Evolutionary conservation across 2,888 invertebrate species (phyloP), one percentile per base, ranked within the genome.

Genomic region (Rhamphomyia laevipes): DNA sequence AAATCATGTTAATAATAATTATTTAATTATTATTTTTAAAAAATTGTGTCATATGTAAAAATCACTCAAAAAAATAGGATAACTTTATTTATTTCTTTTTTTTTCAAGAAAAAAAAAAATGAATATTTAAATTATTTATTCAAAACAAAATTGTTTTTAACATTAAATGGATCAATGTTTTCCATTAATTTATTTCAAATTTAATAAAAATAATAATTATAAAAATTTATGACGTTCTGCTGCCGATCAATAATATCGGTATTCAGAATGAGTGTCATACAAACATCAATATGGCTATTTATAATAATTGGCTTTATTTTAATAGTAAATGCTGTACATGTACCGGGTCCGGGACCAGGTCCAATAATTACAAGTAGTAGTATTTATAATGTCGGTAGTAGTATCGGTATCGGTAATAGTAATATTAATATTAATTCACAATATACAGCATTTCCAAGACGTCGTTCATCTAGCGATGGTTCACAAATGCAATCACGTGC

Each of bases 401-500:
- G 55, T 56, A 50, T n/a, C n/a, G n/a, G n/a, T n/a, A n/a, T n/a
- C n/a, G 55, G 47, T 51, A 47, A 51, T 42, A 23, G 23, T 23
- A 33, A n/a, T 45, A 45, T 21, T 35, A 17, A 21, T 35, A 21
- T 12, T 35, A 13, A 33, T 17, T 16, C n/a, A n/a, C 33, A 67
- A 44, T 68, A 64, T 50, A 56, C 66, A 17, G 65, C 65, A 4
- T 68, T 68, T 59, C 62, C 67, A 7, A 61, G 67, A 10, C 59
- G 64, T 11, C 66, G 71, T 43, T 65, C 66, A 4, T 65, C 68
- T 5, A 23, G 21, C 1, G 63, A 61, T 48, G 60, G 63, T 44
- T 75, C 77, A 61, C 80, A 81, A 69, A 89, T 89, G 89, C 89
- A 90, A 73, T 87, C 87, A 56, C 78, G 89, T 58, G 87, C 89